These are phyloP conservation scores for Alces alces DNA, from an alignment of 2,113 vertebrate species.

Conservation along the genomic window DNA sequence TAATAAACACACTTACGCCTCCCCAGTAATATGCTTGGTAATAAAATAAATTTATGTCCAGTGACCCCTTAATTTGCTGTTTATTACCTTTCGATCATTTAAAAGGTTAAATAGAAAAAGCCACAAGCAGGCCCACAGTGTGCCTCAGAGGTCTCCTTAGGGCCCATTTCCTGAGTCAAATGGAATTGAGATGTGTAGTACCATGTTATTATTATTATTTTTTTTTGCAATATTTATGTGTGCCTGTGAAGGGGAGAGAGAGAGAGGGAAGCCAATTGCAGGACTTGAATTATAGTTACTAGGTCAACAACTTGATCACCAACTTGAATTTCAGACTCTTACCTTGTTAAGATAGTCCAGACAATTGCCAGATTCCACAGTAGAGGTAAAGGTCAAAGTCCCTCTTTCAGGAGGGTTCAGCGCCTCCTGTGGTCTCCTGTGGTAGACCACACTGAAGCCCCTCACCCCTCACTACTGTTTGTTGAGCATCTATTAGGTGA, in stretches of 20 bases:
- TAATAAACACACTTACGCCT: background rate
- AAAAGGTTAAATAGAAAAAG: constrained; percentile 50
- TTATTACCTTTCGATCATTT: constrained; percentile 49
- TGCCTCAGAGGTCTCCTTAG: background rate
- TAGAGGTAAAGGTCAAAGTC: background rate
- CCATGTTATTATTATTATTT: constrained; percentile 14
- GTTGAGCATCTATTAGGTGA: background rate
- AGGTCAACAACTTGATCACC: background rate
- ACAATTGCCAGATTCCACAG: background rate
- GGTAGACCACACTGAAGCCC: background rate
- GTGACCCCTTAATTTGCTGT: constrained; percentile 16
- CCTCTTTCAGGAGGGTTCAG: background rate
- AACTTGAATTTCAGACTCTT: background rate
- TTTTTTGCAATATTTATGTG: background rate
- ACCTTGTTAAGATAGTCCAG: background rate
- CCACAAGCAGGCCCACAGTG: constrained; percentile 5
- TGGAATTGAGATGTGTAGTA: constrained; percentile 1
- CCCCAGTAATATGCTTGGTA: background rate
- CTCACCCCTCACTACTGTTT: background rate
- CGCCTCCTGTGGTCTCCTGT: background rate
- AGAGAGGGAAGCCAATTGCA: background rate
- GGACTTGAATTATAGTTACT: background rate
- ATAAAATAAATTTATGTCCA: background rate
- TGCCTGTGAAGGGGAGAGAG: background rate
- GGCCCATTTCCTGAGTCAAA: background rate